Percentiles rank a stretch among this genome's conserved stretches.
Evolutionary conservation across 2,797 vertebrate species (phyloP).

Genomic region (Philypnodon macrostomus): DNA sequence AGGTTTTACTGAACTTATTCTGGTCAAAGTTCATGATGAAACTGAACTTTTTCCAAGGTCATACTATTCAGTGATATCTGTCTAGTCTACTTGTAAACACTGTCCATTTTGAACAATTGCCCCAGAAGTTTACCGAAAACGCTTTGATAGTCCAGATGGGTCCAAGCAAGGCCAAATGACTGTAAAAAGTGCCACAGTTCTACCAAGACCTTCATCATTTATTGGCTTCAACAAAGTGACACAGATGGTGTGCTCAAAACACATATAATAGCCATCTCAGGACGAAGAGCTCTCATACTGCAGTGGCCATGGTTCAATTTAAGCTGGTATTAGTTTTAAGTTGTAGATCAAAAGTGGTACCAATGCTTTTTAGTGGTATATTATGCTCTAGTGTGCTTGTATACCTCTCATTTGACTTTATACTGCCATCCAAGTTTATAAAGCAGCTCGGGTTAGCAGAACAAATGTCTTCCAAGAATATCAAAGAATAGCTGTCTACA

Average conservation of each 20-base stretch:
- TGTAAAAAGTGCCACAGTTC: conserved; percentile 1
- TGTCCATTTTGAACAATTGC: background rate
- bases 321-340: background rate
- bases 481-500: background rate
- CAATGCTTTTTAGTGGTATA: too few relatives aligned
- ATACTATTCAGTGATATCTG: too few relatives aligned
- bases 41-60: too few relatives aligned
- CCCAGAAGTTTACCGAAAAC: background rate
- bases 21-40: too few relatives aligned
- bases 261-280: background rate
- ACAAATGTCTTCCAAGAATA: background rate
- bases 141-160: conserved; percentile 1
- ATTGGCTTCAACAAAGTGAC: conserved; percentile 8
- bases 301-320: background rate
- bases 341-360: background rate
- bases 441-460: background rate
- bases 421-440: background rate
- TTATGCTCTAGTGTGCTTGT: background rate
- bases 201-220: background rate
- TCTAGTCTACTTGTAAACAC: background rate
- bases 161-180: conserved; percentile 1
- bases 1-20: too few relatives aligned
- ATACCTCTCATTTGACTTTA: background rate
- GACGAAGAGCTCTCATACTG: background rate
- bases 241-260: conserved; percentile 1